Evolutionary conservation across 2,797 vertebrate species (phyloP).

Genomic region (Astyanax mexicanus): DNA sequence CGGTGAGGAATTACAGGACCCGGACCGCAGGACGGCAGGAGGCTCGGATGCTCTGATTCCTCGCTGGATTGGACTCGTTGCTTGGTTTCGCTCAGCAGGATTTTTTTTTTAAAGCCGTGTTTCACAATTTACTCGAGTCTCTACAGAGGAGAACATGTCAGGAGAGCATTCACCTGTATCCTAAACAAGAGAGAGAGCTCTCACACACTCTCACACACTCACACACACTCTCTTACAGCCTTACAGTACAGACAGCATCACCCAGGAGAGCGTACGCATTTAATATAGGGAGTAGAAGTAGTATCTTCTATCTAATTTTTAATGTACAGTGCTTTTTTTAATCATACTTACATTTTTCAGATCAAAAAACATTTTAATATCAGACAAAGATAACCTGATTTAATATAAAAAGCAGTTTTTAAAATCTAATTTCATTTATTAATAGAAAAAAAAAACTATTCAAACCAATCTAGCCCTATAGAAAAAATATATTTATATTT

Average conservation of each 20-base stretch:
- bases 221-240: no score
- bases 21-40: conserved; percentile 16
- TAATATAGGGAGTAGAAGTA: no score
- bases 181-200: neutral
- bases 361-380: no score
- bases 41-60: neutral
- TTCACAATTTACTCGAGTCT: neutral
- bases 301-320: no score
- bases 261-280: neutral
- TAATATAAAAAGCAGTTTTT: no score
- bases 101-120: neutral
- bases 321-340: no score
- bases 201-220: neutral
- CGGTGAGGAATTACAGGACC: conserved; percentile 42
- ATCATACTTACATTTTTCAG: no score
- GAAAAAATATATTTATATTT: no score
- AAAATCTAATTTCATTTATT: no score
- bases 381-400: no score
- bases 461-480: no score
- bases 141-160: conserved; percentile 15
- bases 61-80: conserved; percentile 19
- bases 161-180: conserved; percentile 7
- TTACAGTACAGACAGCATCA: neutral
- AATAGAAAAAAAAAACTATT: no score
- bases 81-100: conserved; percentile 11